A percentile compares a stretch with the other conserved stretches of the same genome.
Evolutionary conservation across 1,140 invertebrate genomes (phyloP).

Genomic region (Ridgeia piscesae): DNA sequence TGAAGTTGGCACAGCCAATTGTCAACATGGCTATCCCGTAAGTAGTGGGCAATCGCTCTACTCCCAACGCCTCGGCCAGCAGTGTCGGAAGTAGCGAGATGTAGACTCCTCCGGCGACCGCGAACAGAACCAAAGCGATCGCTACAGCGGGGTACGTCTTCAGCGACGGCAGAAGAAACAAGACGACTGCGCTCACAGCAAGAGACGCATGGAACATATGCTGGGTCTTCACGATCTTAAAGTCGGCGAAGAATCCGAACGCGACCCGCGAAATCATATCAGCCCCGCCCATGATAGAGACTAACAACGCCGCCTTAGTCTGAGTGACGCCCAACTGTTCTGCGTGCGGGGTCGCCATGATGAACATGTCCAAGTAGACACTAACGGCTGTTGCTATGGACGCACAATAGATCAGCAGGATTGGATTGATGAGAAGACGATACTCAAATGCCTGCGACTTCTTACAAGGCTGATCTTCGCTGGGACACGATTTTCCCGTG

Average conservation of each 20-base stretch:
- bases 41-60: neutral
- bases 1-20: too few relatives aligned
- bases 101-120: neutral
- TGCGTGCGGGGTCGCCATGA: too few relatives aligned
- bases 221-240: too few relatives aligned
- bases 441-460: neutral
- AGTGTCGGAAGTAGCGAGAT: too few relatives aligned
- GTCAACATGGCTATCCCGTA: neutral
- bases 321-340: too few relatives aligned
- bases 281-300: too few relatives aligned
- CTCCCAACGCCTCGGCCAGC: too few relatives aligned
- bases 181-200: neutral
- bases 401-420: neutral
- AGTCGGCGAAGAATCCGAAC: constrained; percentile 15
- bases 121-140: neutral
- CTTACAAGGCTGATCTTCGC: too few relatives aligned
- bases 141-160: too few relatives aligned
- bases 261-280: constrained; percentile 3
- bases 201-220: neutral
- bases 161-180: too few relatives aligned
- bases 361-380: constrained; percentile 6
- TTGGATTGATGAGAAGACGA: neutral
- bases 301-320: too few relatives aligned
- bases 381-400: neutral
- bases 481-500: too few relatives aligned